Evolutionary conservation across 1,140 invertebrate genomes (phyloP), one percentile per base, ranked within the genome.

Genomic region (Scaptomyza hsui): DNA sequence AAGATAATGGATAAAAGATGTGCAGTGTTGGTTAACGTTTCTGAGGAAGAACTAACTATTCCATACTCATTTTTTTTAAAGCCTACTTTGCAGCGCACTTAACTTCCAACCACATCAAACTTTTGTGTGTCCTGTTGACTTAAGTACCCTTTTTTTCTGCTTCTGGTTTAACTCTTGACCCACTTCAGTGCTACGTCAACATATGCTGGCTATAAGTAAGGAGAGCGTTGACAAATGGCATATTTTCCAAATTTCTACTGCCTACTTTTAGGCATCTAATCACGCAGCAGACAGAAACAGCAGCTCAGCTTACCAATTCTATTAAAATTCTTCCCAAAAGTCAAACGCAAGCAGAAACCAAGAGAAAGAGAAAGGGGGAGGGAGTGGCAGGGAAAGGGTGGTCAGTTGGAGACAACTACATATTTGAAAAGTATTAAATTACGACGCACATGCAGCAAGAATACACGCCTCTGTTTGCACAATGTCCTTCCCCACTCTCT

Each of bases 391-490:
- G 15, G 18, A 51, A 19, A 37, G 56, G 39, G 39, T 1, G 12
- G 19, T 24, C 12, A 48, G 61, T 19, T 26, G 41, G 45, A 70
- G 80, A 76, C 68, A 85, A 86, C 69, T 86, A 80, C 77, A 77
- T 85, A 85, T 85, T 85, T 78, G 77, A 85, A 86, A 86, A 86
- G 81, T 85, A 85, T 85, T 85, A 85, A 85, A 86, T 86, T 86
- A 86, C 81, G 68, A 68, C 37, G 63, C 52, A 55, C 59, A 64
- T 60, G 45, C 49, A 48, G 26, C n/a, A n/a, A 9, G 49, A 32
- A 57, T 21, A 60, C 81, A 86, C 81, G 81, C 81, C 81, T 85
- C 65, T 85, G 82, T 85, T 85, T 85, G 81, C 73, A 81, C 77
- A 88, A 64, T 81, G 73, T 85, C 81, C 77, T 78, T 71, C 69